A percentile compares a stretch with the other conserved stretches of the same genome.
Evolutionary conservation across 2,797 vertebrate genomes (phyloP).

Genomic region (Peromyscus eremicus): DNA sequence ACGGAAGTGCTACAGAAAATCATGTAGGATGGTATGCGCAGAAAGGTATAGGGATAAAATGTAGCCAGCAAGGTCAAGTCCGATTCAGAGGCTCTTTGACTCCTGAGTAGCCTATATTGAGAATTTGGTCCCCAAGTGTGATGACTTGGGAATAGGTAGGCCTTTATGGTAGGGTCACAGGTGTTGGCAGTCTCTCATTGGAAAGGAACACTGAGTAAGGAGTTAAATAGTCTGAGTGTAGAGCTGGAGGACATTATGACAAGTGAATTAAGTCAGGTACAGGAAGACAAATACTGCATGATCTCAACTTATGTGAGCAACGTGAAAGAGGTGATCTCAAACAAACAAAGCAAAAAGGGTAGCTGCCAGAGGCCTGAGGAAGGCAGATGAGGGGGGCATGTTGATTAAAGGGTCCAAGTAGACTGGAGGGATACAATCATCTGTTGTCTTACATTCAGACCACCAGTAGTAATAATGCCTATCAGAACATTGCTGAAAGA

Average conservation of each 20-base stretch:
- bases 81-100: neutral
- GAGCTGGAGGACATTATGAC: neutral
- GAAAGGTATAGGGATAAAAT: neutral
- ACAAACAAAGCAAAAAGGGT: neutral
- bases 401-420: neutral
- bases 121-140: neutral
- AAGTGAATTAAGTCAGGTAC: neutral
- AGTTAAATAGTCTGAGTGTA: neutral
- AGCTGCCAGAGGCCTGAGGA: neutral
- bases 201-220: neutral
- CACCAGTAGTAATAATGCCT: neutral
- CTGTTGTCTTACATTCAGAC: neutral
- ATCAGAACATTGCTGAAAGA: neutral
- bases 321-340: neutral
- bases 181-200: neutral
- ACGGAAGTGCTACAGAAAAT: neutral
- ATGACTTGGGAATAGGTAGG: neutral
- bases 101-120: neutral
- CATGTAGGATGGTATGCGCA: neutral
- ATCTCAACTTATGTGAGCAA: neutral
- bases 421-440: neutral
- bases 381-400: neutral
- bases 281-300: neutral
- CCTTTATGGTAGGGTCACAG: neutral
- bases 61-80: neutral